phyloP scores from a whole-genome alignment of 2,797 vertebrate genomes.

The Capromys pilorides region DNA sequence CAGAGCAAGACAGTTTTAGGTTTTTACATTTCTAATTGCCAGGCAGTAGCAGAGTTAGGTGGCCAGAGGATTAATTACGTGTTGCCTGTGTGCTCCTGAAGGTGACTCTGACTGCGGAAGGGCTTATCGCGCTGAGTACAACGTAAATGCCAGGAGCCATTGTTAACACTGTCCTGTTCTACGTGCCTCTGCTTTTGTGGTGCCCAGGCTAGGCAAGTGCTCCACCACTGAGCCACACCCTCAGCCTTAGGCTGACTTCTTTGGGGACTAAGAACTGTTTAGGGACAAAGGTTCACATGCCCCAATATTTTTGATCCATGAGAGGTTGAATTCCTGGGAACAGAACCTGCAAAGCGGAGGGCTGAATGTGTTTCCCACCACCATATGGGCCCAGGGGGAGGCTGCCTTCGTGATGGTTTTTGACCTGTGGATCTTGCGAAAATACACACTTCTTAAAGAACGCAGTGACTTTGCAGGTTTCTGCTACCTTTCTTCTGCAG shows the following conservation, averaged over 20 bases:
- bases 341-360: neutral
- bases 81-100: neutral
- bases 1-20: neutral
- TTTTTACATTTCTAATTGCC: slow-evolving; percentile 54
- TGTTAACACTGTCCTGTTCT: neutral
- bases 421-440: neutral
- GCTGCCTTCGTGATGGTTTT: neutral
- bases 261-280: neutral
- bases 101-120: neutral
- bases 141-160: neutral
- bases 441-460: neutral
- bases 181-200: neutral
- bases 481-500: neutral
- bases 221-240: neutral
- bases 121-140: neutral
- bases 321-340: neutral
- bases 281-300: neutral
- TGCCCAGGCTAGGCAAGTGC: neutral
- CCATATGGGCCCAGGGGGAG: neutral
- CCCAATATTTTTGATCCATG: neutral
- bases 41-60: neutral
- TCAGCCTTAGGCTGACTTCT: neutral
- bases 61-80: slow-evolving; percentile 23
- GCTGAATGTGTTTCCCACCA: neutral
- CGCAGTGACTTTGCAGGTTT: neutral